phyloP scores from a whole-genome alignment of 2,113 vertebrate genomes.

The Anhinga rufa region DNA sequence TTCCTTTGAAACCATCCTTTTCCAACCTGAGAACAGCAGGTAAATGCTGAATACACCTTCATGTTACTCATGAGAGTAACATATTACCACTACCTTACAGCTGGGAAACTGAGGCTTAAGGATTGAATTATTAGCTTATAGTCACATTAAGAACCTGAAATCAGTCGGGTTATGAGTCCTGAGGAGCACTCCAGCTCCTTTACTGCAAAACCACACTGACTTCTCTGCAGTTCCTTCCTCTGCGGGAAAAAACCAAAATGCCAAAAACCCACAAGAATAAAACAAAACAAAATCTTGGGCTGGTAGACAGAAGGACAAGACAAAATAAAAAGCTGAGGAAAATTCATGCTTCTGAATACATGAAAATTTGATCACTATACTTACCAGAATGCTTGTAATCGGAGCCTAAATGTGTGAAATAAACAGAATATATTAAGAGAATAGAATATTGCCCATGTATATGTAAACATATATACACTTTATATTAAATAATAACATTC shows the following conservation, averaged over 20 bases:
- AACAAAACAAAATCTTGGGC: background rate
- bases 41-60: background rate
- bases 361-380: background rate
- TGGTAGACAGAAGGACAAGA: rapidly evolving
- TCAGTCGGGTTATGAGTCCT: background rate
- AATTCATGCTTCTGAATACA: background rate
- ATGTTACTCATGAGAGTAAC: background rate
- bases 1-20: background rate
- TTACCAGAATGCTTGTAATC: background rate
- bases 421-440: background rate
- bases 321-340: background rate
- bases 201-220: background rate
- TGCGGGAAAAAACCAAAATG: background rate
- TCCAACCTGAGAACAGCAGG: background rate
- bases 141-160: background rate
- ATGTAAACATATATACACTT: background rate
- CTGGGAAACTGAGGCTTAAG: background rate
- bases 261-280: background rate
- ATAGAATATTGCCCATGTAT: background rate
- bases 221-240: background rate
- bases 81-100: background rate
- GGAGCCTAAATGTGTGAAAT: background rate
- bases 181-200: background rate
- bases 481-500: background rate
- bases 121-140: background rate